Percentiles rank a stretch among this genome's conserved stretches.
phyloP scores from a whole-genome alignment of 1,140 invertebrate species.

The Ctenoplectra terminalis region DNA sequence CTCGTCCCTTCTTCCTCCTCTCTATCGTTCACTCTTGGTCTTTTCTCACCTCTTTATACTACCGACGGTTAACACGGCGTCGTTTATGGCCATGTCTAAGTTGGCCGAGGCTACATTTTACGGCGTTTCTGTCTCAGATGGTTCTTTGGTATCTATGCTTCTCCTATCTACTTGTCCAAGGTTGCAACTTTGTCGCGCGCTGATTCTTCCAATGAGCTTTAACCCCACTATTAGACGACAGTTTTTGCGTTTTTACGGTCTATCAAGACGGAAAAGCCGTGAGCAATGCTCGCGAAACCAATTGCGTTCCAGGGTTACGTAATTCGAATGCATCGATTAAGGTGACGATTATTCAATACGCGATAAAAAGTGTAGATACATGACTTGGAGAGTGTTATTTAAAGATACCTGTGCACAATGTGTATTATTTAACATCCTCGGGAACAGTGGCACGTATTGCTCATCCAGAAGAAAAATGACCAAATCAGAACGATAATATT shows the following conservation, averaged over 20 bases:
- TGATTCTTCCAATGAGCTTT: conserved; percentile 47
- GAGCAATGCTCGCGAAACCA: neutral
- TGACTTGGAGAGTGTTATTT: neutral
- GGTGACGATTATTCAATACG: neutral
- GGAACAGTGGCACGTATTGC: no score
- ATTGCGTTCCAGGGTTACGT: conserved; percentile 8
- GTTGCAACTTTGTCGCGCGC: conserved; percentile 71
- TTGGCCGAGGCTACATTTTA: conserved; percentile 82
- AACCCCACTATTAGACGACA: neutral
- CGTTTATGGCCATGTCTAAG: conserved; percentile 79
- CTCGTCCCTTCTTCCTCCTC: conserved; percentile 35
- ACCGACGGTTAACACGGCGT: conserved; percentile 59
- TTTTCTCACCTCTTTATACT: conserved; percentile 32
- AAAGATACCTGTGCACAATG: neutral
- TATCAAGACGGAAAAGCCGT: neutral
- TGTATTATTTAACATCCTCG: no score
- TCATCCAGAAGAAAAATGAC: no score
- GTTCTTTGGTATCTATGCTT: conserved; percentile 75
- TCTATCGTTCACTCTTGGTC: conserved; percentile 30
- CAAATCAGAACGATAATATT: no score
- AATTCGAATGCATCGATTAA: neutral
- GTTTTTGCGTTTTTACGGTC: conserved; percentile 19
- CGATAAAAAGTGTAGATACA: neutral
- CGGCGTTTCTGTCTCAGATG: conserved; percentile 78
- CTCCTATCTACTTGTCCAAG: conserved; percentile 76